Evolutionary conservation across 2,113 vertebrate genomes (phyloP).

Genomic region (Macrotis lagotis): DNA sequence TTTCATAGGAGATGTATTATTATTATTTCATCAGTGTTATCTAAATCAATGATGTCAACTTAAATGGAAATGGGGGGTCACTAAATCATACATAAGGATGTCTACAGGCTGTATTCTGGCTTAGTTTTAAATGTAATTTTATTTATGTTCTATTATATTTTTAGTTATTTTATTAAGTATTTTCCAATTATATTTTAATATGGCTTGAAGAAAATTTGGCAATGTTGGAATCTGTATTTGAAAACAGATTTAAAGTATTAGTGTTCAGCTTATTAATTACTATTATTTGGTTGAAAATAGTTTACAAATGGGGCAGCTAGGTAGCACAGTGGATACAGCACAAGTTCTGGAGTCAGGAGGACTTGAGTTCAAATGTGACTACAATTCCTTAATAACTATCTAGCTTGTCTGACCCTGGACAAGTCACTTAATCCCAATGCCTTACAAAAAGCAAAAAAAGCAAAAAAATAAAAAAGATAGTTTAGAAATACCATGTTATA

Average conservation of each 20-base stretch:
- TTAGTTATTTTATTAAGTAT: not conserved
- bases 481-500: not conserved
- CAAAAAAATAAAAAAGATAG: no score
- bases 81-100: not conserved
- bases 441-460: no score
- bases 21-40: not conserved
- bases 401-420: no score
- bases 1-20: not conserved
- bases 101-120: not conserved
- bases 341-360: no score
- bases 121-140: not conserved
- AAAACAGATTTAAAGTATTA: slow-evolving; percentile 24
- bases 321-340: no score
- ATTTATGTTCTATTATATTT: not conserved
- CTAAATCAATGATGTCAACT: not conserved
- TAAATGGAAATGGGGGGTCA: not conserved
- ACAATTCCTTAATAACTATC: no score
- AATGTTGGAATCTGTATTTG: not conserved
- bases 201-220: not conserved
- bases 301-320: no score
- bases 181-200: not conserved
- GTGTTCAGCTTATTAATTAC: not conserved
- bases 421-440: no score
- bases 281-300: not conserved
- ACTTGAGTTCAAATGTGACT: no score